Conservation (phyloP, 2,888 invertebrate genomes). For the Pristionchus entomophagus region DNA sequence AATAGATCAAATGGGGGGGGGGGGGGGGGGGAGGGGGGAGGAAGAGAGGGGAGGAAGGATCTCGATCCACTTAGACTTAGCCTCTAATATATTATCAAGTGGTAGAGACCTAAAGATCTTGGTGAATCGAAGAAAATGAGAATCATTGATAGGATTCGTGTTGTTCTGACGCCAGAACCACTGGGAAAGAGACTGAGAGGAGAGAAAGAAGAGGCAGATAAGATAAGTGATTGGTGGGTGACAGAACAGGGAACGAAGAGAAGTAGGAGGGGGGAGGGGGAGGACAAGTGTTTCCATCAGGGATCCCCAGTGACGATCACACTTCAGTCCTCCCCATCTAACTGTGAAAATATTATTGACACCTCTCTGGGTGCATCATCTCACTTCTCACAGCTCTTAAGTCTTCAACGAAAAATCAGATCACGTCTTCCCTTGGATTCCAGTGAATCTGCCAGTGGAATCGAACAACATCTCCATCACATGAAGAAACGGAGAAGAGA, state of each 20-base stretch:
- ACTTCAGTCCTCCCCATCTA: not conserved
- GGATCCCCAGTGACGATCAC: not conserved
- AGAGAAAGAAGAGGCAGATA: conserved; percentile 13
- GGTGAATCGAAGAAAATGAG: not conserved
- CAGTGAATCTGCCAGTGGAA: not conserved
- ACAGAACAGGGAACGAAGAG: conserved; percentile 18
- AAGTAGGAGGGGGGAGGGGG: not conserved
- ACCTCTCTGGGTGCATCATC: not conserved
- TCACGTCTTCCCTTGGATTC: not conserved
- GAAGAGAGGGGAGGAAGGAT: not conserved
- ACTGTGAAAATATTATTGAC: not conserved
- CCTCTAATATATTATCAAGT: conserved; percentile 5
- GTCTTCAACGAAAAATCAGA: not conserved
- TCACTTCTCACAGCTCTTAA: not conserved
- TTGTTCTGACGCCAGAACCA: not conserved
- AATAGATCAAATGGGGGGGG: conserved; percentile 13
- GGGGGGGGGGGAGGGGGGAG: no score
- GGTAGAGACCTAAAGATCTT: not conserved
- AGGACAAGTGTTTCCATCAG: conserved; percentile 11
- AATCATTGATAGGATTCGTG: not conserved
- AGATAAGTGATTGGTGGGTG: conserved; percentile 35
- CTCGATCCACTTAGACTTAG: not conserved
- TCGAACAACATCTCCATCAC: conserved; percentile 4
- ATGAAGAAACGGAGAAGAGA: not conserved
- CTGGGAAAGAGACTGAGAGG: not conserved